Conservation (phyloP, 2,113 vertebrate genomes). For the Phyllostomus hastatus region DNA sequence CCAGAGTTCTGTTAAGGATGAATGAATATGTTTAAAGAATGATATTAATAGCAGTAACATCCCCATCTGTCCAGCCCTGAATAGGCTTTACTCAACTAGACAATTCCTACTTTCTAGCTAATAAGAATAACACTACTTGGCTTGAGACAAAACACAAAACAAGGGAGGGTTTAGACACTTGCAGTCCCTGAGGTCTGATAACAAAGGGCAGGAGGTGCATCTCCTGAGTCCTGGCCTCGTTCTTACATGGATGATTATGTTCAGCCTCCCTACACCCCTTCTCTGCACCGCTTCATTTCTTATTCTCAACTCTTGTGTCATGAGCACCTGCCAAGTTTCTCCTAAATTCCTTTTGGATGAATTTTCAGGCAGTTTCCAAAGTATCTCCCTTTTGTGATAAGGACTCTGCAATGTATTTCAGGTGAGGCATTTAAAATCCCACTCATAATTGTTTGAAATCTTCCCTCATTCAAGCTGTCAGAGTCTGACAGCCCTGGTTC, state of each 20-base stretch:
- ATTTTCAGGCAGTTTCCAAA: slow-evolving; percentile 71
- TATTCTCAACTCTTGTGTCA: slow-evolving; percentile 66
- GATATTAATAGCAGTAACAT: not conserved
- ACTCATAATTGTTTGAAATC: slow-evolving; percentile 76
- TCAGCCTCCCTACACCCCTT: slow-evolving; percentile 39
- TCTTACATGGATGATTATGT: slow-evolving; percentile 64
- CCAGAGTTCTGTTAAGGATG: not conserved
- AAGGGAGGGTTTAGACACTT: not conserved
- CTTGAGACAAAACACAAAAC: slow-evolving; percentile 25
- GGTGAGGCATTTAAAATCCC: slow-evolving; percentile 74
- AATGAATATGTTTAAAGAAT: not conserved
- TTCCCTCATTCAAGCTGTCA: slow-evolving; percentile 74
- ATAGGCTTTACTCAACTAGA: not conserved
- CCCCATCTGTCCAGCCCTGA: not conserved
- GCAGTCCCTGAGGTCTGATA: not conserved
- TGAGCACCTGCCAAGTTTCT: slow-evolving; percentile 64
- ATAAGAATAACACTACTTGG: slow-evolving; percentile 26
- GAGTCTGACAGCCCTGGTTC: slow-evolving; percentile 61
- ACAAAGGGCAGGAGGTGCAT: slow-evolving; percentile 38
- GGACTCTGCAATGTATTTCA: slow-evolving; percentile 56
- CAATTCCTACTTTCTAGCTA: slow-evolving; percentile 18
- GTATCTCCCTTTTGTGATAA: slow-evolving; percentile 68
- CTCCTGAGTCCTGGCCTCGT: slow-evolving; percentile 64
- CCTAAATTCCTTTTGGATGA: slow-evolving; percentile 68
- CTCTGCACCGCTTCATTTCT: slow-evolving; percentile 46